phyloP scores from a whole-genome alignment of 1,140 invertebrate species.

The Hypsibius dujardini region DNA sequence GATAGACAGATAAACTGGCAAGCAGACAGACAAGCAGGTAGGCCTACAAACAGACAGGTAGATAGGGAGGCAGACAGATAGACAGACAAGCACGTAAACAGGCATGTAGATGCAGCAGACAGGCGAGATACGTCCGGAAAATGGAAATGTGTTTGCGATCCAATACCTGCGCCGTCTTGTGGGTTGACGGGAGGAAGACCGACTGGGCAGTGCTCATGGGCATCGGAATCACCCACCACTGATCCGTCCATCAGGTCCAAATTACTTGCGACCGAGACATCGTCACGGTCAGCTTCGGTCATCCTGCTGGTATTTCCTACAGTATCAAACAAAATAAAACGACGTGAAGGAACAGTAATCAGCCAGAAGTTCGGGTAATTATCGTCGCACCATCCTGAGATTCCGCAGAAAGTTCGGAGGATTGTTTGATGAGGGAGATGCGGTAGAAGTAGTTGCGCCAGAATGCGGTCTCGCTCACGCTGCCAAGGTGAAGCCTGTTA shows the following conservation, averaged over 20 bases:
- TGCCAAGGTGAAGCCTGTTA: constrained; percentile 34
- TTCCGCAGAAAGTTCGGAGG: constrained; percentile 55
- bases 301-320: background rate
- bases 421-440: constrained; percentile 89
- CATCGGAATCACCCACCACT: constrained; percentile 12
- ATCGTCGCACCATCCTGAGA: background rate
- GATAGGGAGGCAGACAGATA: too few relatives aligned
- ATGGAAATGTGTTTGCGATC: too few relatives aligned
- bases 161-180: background rate
- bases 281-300: constrained; percentile 2
- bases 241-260: constrained; percentile 15
- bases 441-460: constrained; percentile 99
- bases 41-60: too few relatives aligned
- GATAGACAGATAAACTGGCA: too few relatives aligned
- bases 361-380: background rate
- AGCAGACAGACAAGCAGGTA: too few relatives aligned
- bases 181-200: background rate
- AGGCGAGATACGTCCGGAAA: too few relatives aligned
- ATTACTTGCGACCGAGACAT: constrained; percentile 5
- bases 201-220: background rate
- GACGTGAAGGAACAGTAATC: background rate
- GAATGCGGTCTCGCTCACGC: constrained; percentile 91
- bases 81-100: too few relatives aligned
- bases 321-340: background rate
- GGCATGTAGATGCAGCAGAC: background rate